These are phyloP conservation scores for Mythimna vitellina DNA, from an alignment of 2,888 invertebrate genomes.

Conservation along the genomic window DNA sequence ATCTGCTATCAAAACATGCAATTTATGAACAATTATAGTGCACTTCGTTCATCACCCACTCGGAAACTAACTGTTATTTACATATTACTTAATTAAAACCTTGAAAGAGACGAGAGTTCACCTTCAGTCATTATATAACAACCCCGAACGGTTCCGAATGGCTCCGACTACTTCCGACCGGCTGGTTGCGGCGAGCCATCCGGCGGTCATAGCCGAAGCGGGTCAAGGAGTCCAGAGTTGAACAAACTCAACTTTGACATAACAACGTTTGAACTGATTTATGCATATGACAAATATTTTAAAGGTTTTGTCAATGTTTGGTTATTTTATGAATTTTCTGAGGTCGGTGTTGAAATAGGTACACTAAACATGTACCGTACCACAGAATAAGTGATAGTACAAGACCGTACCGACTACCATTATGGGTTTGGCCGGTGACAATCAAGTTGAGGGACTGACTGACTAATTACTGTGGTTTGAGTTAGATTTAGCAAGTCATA, in stretches of 20 bases:
- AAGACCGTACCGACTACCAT: background rate
- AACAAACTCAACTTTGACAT: slow-evolving; percentile 59
- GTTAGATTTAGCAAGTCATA: slow-evolving; percentile 9
- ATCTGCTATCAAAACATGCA: background rate
- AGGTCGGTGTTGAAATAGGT: slow-evolving; percentile 35
- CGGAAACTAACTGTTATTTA: slow-evolving; percentile 16
- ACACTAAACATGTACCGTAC: background rate
- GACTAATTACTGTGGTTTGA: slow-evolving; percentile 4
- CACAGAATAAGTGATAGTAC: too few relatives aligned
- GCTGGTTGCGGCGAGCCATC: slow-evolving; percentile 10
- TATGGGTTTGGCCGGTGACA: background rate
- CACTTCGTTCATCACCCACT: slow-evolving; percentile 6
- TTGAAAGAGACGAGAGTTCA: slow-evolving; percentile 26
- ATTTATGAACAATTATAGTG: background rate
- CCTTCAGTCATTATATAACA: slow-evolving; percentile 39
- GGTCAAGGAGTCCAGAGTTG: slow-evolving; percentile 55
- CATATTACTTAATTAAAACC: slow-evolving; percentile 37
- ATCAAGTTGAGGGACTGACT: slow-evolving; percentile 10
- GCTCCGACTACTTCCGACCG: slow-evolving; percentile 3
- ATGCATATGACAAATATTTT: slow-evolving; percentile 34
- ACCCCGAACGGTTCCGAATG: slow-evolving; percentile 5
- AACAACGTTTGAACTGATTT: slow-evolving; percentile 18
- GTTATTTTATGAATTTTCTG: slow-evolving; percentile 24
- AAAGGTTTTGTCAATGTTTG: slow-evolving; percentile 26
- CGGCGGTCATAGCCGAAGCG: slow-evolving; percentile 19